phyloP scores from a whole-genome alignment of 1,140 invertebrate species.

The Ephestia elutella region DNA sequence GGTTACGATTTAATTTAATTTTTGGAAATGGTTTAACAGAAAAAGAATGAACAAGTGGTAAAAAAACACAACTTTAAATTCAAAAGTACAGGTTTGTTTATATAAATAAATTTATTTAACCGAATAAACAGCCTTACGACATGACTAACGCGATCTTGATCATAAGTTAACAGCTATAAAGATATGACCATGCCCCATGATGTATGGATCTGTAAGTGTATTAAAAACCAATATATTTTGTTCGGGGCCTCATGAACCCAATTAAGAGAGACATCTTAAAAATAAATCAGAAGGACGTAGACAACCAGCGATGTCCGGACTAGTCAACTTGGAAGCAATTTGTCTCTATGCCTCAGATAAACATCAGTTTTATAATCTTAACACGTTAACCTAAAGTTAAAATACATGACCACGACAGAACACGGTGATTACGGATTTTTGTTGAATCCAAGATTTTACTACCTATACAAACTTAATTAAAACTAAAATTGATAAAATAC shows the following conservation, averaged over 20 bases:
- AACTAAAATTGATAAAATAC: too few relatives aligned
- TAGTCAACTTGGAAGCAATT: constrained; percentile 52
- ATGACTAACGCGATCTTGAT: not conserved
- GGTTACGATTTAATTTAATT: too few relatives aligned
- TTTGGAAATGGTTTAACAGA: too few relatives aligned
- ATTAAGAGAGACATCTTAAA: constrained; percentile 36
- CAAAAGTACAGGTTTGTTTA: too few relatives aligned
- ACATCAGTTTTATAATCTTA: constrained; percentile 28
- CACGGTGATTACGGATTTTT: not conserved
- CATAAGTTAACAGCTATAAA: constrained; percentile 2
- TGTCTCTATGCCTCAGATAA: constrained; percentile 59
- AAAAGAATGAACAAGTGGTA: too few relatives aligned
- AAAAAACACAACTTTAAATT: too few relatives aligned
- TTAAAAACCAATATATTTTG: constrained; percentile 17
- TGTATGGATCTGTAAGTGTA: constrained; percentile 14
- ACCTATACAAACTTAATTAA: not conserved
- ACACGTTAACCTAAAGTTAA: not conserved
- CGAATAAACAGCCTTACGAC: too few relatives aligned
- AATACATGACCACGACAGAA: not conserved
- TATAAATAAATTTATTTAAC: too few relatives aligned
- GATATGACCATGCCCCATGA: constrained; percentile 5
- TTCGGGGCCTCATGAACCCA: constrained; percentile 11
- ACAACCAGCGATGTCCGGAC: constrained; percentile 39
- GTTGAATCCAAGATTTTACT: not conserved
- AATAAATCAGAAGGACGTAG: constrained; percentile 50